These are phyloP conservation scores for Lophotriccus pileatus DNA, from an alignment of 2,797 vertebrate species.

Conservation along the genomic window DNA sequence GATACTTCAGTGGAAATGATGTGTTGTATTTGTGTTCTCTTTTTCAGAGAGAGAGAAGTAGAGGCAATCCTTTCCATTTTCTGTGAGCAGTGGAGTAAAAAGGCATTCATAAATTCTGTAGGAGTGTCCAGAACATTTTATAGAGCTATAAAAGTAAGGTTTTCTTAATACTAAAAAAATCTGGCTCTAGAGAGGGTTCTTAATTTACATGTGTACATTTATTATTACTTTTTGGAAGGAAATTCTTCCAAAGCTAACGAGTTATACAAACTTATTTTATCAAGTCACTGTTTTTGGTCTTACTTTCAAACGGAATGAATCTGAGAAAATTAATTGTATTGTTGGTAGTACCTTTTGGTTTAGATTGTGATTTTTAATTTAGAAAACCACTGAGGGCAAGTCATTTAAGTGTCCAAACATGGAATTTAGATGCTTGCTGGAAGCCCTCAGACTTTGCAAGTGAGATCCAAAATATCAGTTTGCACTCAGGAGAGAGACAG, in stretches of 20 bases:
- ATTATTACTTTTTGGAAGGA: background rate
- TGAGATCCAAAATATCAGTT: background rate
- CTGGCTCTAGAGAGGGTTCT: background rate
- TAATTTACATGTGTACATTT: background rate
- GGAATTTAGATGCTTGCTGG: background rate
- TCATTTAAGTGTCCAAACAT: background rate
- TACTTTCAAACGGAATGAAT: background rate
- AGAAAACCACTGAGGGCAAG: background rate
- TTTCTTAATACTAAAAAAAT: background rate
- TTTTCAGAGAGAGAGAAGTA: background rate
- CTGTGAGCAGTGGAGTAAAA: background rate
- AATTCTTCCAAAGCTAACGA: background rate
- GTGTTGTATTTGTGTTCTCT: background rate
- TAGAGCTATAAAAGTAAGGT: background rate
- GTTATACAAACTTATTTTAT: background rate
- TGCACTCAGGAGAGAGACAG: background rate
- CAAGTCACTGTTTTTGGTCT: background rate
- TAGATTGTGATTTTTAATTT: background rate
- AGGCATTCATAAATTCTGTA: background rate
- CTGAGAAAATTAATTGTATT: background rate
- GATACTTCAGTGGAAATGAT: background rate
- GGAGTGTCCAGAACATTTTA: background rate
- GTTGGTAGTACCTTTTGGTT: background rate
- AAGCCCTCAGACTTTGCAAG: background rate
- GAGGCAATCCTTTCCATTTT: background rate